Conservation (phyloP, 2,113 vertebrate species). For the Meleagris gallopavo region DNA sequence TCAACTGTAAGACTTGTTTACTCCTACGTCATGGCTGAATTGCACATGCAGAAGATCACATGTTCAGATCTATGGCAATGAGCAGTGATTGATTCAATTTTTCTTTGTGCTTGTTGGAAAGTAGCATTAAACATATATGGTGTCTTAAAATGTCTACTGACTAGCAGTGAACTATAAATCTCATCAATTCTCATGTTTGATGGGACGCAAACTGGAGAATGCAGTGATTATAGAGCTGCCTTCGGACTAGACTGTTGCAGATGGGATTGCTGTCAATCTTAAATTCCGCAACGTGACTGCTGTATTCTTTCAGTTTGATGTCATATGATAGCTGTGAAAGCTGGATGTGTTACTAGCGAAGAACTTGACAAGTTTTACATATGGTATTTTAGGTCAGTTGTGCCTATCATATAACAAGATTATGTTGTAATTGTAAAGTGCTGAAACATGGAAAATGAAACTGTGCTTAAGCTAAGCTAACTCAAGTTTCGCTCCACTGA, state of each 20-base stretch:
- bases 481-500: background rate
- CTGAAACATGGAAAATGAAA: slow-evolving; percentile 48
- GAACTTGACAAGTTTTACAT: slow-evolving; percentile 23
- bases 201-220: background rate
- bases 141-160: background rate
- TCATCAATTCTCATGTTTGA: background rate
- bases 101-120: background rate
- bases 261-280: slow-evolving; percentile 16
- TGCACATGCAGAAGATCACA: background rate
- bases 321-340: slow-evolving; percentile 53
- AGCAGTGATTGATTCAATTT: background rate
- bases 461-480: background rate
- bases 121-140: background rate
- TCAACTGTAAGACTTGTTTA: slow-evolving; percentile 28
- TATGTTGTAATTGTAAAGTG: background rate
- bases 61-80: background rate
- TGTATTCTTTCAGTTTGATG: slow-evolving; percentile 28
- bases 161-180: background rate
- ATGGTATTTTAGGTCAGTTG: slow-evolving; percentile 16
- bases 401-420: slow-evolving; percentile 3
- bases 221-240: background rate
- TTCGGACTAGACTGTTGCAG: background rate
- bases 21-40: background rate
- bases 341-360: slow-evolving; percentile 2
- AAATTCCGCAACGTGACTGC: slow-evolving; percentile 12